These are phyloP conservation scores for Hecatera dysodea DNA, from an alignment of 2,888 invertebrate species.

Conservation along the genomic window DNA sequence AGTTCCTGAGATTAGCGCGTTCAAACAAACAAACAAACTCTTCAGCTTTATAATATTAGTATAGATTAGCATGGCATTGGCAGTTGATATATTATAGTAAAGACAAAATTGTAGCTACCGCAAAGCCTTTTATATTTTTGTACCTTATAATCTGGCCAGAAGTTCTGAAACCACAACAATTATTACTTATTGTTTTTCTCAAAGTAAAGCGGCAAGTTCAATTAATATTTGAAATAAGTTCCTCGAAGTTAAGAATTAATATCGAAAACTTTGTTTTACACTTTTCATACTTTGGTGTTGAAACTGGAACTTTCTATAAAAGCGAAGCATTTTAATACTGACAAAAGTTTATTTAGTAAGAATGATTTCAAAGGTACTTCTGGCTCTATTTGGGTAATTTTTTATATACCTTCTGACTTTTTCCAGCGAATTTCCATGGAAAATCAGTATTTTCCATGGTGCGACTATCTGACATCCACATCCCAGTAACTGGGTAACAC, in stretches of 20 bases:
- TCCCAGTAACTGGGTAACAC: too few relatives aligned
- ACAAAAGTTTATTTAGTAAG: constrained; percentile 16
- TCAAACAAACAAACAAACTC: too few relatives aligned
- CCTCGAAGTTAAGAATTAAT: constrained; percentile 28
- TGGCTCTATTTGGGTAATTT: too few relatives aligned
- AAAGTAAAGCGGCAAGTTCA: constrained; percentile 21
- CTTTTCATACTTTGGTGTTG: constrained; percentile 15
- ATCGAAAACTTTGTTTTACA: constrained; percentile 44
- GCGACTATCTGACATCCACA: too few relatives aligned
- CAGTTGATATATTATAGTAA: too few relatives aligned
- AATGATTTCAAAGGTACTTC: neutral
- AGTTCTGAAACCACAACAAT: constrained; percentile 12
- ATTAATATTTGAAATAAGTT: constrained; percentile 42
- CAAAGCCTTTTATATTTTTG: neutral
- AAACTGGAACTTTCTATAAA: constrained; percentile 7
- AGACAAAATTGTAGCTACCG: too few relatives aligned
- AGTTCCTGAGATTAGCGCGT: too few relatives aligned
- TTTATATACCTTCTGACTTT: too few relatives aligned
- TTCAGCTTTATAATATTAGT: too few relatives aligned
- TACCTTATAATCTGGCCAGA: neutral
- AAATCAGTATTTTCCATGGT: too few relatives aligned
- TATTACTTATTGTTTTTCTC: constrained; percentile 27
- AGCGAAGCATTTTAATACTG: constrained; percentile 12
- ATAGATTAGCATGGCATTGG: too few relatives aligned
- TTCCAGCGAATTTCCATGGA: too few relatives aligned